Conservation (phyloP, 2,113 vertebrate genomes). For the Pelecanoides urinatrix region DNA sequence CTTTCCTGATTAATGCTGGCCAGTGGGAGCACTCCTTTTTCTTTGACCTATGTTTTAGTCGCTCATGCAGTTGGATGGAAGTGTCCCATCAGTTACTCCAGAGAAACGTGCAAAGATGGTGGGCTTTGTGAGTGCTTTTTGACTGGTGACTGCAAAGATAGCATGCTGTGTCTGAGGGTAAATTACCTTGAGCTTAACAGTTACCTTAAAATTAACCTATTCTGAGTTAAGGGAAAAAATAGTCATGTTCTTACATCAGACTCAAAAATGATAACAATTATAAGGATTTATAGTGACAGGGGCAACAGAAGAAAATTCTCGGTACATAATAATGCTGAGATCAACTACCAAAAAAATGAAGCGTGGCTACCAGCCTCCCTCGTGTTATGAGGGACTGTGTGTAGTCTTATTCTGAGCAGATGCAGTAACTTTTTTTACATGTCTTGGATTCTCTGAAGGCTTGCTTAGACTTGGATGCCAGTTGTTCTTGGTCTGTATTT, state of each 20-base stretch:
- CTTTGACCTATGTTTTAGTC: neutral
- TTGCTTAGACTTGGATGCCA: neutral
- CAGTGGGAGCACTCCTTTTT: neutral
- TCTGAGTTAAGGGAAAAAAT: neutral
- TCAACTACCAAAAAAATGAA: neutral
- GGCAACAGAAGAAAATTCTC: neutral
- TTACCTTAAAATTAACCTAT: neutral
- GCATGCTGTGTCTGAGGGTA: neutral
- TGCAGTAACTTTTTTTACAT: neutral
- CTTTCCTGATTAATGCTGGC: neutral
- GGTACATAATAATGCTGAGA: neutral
- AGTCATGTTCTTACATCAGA: neutral
- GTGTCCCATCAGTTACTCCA: neutral
- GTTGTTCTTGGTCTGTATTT: neutral
- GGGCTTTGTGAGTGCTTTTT: neutral
- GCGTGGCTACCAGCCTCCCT: neutral
- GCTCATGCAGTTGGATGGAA: neutral
- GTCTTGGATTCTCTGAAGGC: neutral
- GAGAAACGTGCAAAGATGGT: too few species aligned
- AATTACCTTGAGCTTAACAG: neutral
- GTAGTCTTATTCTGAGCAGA: neutral
- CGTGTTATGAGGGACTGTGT: neutral
- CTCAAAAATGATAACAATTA: neutral
- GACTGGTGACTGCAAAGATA: neutral
- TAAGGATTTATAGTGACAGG: neutral